A percentile compares a stretch with the other conserved stretches of the same genome.
phyloP scores from a whole-genome alignment of 1,140 invertebrate species.

The Varroa destructor region DNA sequence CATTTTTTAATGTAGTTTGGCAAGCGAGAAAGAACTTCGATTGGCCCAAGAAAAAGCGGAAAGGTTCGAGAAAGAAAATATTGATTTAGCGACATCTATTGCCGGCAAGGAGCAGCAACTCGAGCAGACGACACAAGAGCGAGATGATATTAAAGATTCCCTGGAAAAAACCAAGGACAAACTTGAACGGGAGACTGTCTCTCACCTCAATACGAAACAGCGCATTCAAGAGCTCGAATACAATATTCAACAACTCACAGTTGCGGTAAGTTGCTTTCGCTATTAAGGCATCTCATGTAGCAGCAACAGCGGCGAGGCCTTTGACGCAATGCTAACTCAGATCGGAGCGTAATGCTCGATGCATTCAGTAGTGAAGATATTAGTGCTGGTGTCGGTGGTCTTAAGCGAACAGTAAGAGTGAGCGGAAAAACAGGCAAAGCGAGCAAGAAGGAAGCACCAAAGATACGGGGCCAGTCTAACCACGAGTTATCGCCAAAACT shows the following conservation, averaged over 20 bases:
- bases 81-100: slow-evolving; percentile 64
- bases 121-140: slow-evolving; percentile 67
- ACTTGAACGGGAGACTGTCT: slow-evolving; percentile 72
- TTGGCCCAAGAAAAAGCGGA: slow-evolving; percentile 71
- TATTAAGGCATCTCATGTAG: not conserved
- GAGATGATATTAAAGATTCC: slow-evolving; percentile 75
- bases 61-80: slow-evolving; percentile 73
- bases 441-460: too few species aligned
- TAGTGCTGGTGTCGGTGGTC: too few species aligned
- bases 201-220: slow-evolving; percentile 71
- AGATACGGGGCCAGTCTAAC: too few species aligned
- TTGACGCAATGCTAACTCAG: too few species aligned
- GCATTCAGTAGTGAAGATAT: too few species aligned
- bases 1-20: not conserved
- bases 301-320: too few species aligned
- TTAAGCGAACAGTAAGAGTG: too few species aligned
- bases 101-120: slow-evolving; percentile 85
- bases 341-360: too few species aligned
- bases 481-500: too few species aligned
- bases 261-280: slow-evolving; percentile 40
- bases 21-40: slow-evolving; percentile 49
- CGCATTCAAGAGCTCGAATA: slow-evolving; percentile 59
- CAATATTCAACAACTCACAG: slow-evolving; percentile 55
- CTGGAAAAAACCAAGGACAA: slow-evolving; percentile 69
- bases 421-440: too few species aligned